phyloP scores from a whole-genome alignment of 2,888 invertebrate species.

The Pteria penguin region DNA sequence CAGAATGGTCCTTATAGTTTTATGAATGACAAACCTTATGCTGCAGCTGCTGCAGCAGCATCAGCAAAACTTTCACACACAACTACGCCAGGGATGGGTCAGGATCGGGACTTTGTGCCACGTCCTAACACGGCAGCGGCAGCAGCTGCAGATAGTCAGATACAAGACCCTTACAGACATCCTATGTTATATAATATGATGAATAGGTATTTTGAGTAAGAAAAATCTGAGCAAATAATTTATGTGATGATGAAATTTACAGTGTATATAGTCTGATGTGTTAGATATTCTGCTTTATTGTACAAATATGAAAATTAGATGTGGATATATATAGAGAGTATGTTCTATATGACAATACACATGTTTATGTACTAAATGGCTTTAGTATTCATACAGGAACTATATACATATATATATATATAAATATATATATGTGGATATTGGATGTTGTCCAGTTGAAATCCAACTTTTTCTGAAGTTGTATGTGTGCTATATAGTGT shows the following conservation, averaged over 20 bases:
- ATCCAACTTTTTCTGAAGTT: not conserved
- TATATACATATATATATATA: not conserved
- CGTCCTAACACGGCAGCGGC: slow-evolving; percentile 66
- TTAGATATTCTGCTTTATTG: not conserved
- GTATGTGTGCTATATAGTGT: not conserved
- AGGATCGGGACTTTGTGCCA: slow-evolving; percentile 71
- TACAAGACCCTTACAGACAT: slow-evolving; percentile 77
- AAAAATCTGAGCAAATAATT: not conserved
- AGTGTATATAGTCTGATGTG: not conserved
- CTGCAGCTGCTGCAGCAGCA: slow-evolving; percentile 67
- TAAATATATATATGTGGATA: not conserved
- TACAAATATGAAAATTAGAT: too few relatives aligned
- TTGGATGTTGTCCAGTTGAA: slow-evolving; percentile 1
- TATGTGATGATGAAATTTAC: not conserved
- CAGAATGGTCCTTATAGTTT: slow-evolving; percentile 76
- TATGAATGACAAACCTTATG: slow-evolving; percentile 76
- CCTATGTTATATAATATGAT: slow-evolving; percentile 78
- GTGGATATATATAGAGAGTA: too few relatives aligned
- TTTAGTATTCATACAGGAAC: not conserved
- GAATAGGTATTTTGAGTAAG: slow-evolving; percentile 71
- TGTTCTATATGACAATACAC: too few relatives aligned
- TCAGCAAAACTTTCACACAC: slow-evolving; percentile 65
- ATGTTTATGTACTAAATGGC: too few relatives aligned
- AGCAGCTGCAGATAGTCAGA: slow-evolving; percentile 62
- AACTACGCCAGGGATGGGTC: slow-evolving; percentile 61